phyloP scores from a whole-genome alignment of 2,113 vertebrate species.

The Paraplagusia blochii region DNA sequence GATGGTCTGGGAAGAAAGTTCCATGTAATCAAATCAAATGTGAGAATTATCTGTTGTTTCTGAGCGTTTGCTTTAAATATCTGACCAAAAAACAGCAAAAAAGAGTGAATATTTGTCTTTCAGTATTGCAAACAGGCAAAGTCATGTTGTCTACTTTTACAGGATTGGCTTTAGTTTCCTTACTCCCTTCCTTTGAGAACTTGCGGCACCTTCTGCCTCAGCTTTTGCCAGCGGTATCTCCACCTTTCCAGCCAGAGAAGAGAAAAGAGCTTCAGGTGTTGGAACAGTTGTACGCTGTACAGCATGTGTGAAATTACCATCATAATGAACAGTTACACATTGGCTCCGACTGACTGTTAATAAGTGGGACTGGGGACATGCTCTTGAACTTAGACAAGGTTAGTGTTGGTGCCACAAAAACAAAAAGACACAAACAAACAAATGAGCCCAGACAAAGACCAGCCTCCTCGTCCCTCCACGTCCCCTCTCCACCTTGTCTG shows the following conservation, averaged over 20 bases:
- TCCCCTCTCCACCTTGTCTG: slow-evolving; percentile 27
- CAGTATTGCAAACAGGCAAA: too few species aligned
- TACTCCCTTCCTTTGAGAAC: slow-evolving; percentile 31
- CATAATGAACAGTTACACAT: slow-evolving; percentile 20
- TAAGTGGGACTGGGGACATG: slow-evolving; percentile 24
- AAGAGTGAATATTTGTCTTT: too few species aligned
- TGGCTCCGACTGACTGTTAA: slow-evolving; percentile 3
- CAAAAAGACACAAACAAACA: slow-evolving; percentile 53
- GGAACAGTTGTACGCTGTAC: slow-evolving; percentile 32
- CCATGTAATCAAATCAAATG: too few species aligned
- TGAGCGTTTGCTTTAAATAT: too few species aligned
- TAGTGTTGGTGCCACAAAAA: slow-evolving; percentile 34
- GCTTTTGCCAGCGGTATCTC: slow-evolving; percentile 49
- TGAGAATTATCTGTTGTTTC: too few species aligned
- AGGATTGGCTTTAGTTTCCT: slow-evolving; percentile 1
- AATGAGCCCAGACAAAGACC: slow-evolving; percentile 41
- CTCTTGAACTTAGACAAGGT: slow-evolving; percentile 29
- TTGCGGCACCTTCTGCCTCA: slow-evolving; percentile 40
- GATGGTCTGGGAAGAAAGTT: too few species aligned
- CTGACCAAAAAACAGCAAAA: too few species aligned
- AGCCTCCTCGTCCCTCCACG: not conserved
- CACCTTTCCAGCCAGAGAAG: slow-evolving; percentile 43
- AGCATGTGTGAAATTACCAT: slow-evolving; percentile 28
- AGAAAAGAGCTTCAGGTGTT: slow-evolving; percentile 31
- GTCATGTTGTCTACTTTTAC: not conserved